phyloP scores from a whole-genome alignment of 2,888 invertebrate species.

The Augochlorella aurata region DNA sequence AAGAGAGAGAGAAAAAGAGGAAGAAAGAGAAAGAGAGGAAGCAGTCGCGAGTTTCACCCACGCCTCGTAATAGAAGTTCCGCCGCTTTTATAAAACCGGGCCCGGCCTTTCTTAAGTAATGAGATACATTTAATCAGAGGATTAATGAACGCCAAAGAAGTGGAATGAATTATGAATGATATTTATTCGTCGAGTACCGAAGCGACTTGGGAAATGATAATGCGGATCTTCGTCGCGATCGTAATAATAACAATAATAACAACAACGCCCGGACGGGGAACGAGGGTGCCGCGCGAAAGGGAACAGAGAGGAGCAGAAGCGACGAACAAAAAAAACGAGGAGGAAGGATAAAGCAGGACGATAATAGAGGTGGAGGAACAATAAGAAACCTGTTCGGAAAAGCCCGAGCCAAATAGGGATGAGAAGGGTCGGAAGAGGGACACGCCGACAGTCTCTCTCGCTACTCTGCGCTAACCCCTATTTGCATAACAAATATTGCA shows the following conservation, averaged over 20 bases:
- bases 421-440: constrained; percentile 63
- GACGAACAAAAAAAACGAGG: not conserved
- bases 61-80: constrained; percentile 61
- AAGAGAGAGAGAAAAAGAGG: not conserved
- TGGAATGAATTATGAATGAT: constrained; percentile 78
- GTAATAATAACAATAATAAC: constrained; percentile 60
- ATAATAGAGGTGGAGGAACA: constrained; percentile 52
- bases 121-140: constrained; percentile 77
- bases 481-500: constrained; percentile 10
- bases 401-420: constrained; percentile 39
- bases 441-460: constrained; percentile 70
- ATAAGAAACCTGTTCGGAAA: constrained; percentile 61
- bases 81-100: constrained; percentile 62
- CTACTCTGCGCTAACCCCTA: constrained; percentile 8
- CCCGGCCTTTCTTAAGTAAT: constrained; percentile 70
- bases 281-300: not conserved
- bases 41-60: constrained; percentile 51
- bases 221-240: constrained; percentile 66
- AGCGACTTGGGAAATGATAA: constrained; percentile 70
- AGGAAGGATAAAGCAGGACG: constrained; percentile 35
- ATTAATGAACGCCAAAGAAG: constrained; percentile 77
- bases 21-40: not conserved
- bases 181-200: constrained; percentile 74
- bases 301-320: not conserved
- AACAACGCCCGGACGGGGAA: not conserved